Percentiles rank a stretch among this genome's conserved stretches.
Conservation (phyloP, 2,113 vertebrate genomes). For the Tenebrosternarchus preto region DNA sequence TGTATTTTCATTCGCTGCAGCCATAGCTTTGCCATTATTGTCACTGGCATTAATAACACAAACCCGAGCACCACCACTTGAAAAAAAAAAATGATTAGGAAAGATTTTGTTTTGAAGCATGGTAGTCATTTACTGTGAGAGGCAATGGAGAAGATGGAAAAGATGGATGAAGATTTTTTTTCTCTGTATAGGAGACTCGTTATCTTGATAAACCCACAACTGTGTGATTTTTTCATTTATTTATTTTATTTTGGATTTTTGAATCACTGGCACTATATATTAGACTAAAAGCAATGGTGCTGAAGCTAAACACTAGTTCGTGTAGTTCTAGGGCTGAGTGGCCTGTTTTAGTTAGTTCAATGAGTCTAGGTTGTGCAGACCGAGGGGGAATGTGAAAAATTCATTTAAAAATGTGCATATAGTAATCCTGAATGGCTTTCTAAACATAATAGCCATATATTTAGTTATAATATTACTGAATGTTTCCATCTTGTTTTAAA, state of each 20-base stretch:
- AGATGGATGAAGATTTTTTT: too few relatives aligned
- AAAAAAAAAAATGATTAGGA: constrained; percentile 47
- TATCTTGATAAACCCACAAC: constrained; percentile 52
- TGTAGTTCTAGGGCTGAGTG: constrained; percentile 5
- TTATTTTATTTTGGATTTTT: too few relatives aligned
- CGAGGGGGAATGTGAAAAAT: neutral
- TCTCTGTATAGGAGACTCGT: constrained; percentile 19
- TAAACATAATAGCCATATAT: constrained; percentile 9
- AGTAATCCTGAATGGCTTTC: constrained; percentile 34
- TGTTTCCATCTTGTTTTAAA: constrained; percentile 13
- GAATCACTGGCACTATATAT: constrained; percentile 38
- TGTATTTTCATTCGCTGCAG: constrained; percentile 59
- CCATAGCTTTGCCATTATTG: constrained; percentile 47
- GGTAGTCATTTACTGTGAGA: constrained; percentile 58
- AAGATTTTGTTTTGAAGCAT: constrained; percentile 63
- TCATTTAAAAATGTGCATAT: constrained; percentile 10
- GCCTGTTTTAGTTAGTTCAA: constrained; percentile 35
- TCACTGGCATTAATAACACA: constrained; percentile 45
- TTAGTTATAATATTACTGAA: neutral
- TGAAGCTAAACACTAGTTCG: constrained; percentile 35
- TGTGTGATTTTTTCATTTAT: constrained; percentile 24
- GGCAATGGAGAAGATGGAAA: constrained; percentile 48
- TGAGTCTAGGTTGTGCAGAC: constrained; percentile 42
- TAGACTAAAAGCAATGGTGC: constrained; percentile 32
- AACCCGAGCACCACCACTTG: constrained; percentile 47